phyloP scores from a whole-genome alignment of 2,888 invertebrate genomes.

The Panopea generosa region DNA sequence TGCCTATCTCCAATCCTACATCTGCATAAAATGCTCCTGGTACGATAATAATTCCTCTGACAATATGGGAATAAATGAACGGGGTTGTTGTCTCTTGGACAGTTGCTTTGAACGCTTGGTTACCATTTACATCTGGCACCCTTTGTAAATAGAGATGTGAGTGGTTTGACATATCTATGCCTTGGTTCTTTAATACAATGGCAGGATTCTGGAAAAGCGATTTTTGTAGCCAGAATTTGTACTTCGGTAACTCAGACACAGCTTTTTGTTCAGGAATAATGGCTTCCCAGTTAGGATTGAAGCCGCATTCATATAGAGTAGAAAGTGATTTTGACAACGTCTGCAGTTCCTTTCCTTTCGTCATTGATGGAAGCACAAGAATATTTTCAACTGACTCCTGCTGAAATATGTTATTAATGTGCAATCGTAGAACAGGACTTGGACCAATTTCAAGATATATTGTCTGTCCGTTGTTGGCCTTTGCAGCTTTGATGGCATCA shows the following conservation, averaged over 20 bases:
- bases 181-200: background rate
- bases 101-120: background rate
- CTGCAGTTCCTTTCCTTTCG: slow-evolving; percentile 32
- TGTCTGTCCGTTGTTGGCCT: slow-evolving; percentile 25
- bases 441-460: slow-evolving; percentile 74
- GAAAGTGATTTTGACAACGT: slow-evolving; percentile 28
- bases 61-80: slow-evolving; percentile 62
- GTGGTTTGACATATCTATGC: background rate
- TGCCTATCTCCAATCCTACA: slow-evolving; percentile 48
- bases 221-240: slow-evolving; percentile 25
- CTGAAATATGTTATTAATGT: slow-evolving; percentile 53
- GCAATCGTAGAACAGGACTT: slow-evolving; percentile 64
- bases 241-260: slow-evolving; percentile 50
- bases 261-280: slow-evolving; percentile 12
- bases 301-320: slow-evolving; percentile 44
- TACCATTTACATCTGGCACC: background rate
- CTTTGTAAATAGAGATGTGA: background rate
- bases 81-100: slow-evolving; percentile 42
- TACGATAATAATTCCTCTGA: slow-evolving; percentile 47
- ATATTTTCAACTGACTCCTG: slow-evolving; percentile 12
- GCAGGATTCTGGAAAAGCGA: background rate
- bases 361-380: slow-evolving; percentile 40
- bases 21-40: slow-evolving; percentile 64
- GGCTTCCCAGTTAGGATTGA: slow-evolving; percentile 35
- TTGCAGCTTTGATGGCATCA: slow-evolving; percentile 52